These are phyloP conservation scores for Diploptera punctata DNA, from an alignment of 2,888 invertebrate species.

Conservation along the genomic window DNA sequence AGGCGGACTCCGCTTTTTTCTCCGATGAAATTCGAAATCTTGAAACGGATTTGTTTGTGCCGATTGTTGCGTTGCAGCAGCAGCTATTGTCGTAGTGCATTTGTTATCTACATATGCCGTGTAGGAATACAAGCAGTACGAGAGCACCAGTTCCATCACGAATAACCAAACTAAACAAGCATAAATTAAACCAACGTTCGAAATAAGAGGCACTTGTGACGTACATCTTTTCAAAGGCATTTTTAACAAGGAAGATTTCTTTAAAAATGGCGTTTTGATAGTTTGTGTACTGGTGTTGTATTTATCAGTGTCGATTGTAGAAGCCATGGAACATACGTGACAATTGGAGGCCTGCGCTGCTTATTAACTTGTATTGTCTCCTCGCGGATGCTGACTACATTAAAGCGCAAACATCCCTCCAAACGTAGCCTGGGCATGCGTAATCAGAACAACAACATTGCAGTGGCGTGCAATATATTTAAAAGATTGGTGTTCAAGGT, in stretches of 20 bases:
- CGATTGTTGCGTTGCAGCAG: neutral
- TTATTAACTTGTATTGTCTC: no score
- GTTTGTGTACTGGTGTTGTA: neutral
- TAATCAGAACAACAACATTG: no score
- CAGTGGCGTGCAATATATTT: no score
- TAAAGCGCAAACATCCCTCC: neutral
- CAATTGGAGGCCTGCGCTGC: neutral
- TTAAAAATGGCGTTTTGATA: neutral
- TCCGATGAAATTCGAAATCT: neutral
- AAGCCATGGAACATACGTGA: neutral
- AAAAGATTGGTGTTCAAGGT: no score
- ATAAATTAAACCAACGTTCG: constrained; percentile 32
- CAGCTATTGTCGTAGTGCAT: constrained; percentile 8
- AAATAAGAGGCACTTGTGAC: neutral
- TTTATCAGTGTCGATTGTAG: neutral
- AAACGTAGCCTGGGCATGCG: neutral
- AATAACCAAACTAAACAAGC: constrained; percentile 37
- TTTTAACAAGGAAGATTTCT: neutral
- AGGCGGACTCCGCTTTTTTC: neutral
- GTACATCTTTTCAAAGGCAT: neutral
- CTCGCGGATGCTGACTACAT: neutral
- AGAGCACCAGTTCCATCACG: constrained; percentile 36
- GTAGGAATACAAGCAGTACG: constrained; percentile 39
- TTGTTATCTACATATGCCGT: constrained; percentile 40
- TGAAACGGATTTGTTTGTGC: neutral